A percentile compares a stretch with the other conserved stretches of the same genome.
Conservation (phyloP, 2,888 invertebrate genomes). For the Cremastinae sp. region DNA sequence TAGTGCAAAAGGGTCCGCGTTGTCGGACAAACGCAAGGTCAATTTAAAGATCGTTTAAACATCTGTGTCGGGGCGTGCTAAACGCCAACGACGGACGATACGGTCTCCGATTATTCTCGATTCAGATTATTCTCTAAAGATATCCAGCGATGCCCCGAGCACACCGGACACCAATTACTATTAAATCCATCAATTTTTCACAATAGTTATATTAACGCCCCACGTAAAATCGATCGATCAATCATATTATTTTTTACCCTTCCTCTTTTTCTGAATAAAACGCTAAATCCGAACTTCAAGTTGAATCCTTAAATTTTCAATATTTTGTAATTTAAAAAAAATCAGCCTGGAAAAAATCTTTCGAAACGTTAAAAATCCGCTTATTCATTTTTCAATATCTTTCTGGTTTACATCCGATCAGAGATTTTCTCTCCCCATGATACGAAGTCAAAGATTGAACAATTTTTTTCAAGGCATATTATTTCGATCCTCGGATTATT, state of each 20-base stretch:
- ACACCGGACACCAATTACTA: conserved; percentile 75
- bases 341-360: too few species aligned
- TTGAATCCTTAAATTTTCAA: too few species aligned
- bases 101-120: conserved; percentile 19
- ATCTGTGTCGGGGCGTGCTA: conserved; percentile 66
- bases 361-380: too few species aligned
- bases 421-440: not conserved
- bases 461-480: too few species aligned
- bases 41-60: conserved; percentile 56
- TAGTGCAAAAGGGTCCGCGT: conserved; percentile 22
- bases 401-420: too few species aligned
- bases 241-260: conserved; percentile 41
- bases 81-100: conserved; percentile 45
- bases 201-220: conserved; percentile 69
- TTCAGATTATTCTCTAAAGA: conserved; percentile 51
- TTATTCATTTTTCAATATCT: too few species aligned
- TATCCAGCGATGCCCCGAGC: conserved; percentile 31
- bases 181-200: conserved; percentile 75
- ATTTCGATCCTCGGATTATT: too few species aligned
- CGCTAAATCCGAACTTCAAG: not conserved
- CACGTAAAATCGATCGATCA: conserved; percentile 69
- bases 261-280: conserved; percentile 14
- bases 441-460: too few species aligned
- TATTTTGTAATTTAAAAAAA: too few species aligned
- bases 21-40: conserved; percentile 48